Evolutionary conservation across 35 echinoderm and acorn worm species (phyloP).

Genomic region (Apostichopus japonicus): DNA sequence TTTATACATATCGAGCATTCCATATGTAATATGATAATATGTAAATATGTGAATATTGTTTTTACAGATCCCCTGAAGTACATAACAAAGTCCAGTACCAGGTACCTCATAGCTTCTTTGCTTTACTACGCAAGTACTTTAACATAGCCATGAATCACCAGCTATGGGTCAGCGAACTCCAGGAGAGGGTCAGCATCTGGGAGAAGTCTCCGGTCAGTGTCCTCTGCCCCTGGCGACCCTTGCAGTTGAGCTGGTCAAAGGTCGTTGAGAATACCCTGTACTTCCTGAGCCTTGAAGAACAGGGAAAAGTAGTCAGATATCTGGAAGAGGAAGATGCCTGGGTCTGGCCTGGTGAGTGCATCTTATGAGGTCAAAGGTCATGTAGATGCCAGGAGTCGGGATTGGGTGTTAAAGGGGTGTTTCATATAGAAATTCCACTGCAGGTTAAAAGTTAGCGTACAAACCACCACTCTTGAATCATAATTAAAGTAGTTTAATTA

Average conservation of each 20-base stretch:
- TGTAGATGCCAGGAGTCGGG: background rate
- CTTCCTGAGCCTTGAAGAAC: slow-evolving; percentile 74
- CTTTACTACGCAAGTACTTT: slow-evolving; percentile 77
- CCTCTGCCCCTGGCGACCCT: slow-evolving; percentile 74
- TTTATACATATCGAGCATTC: too few relatives aligned
- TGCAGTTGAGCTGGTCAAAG: slow-evolving; percentile 80
- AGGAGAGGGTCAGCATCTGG: slow-evolving; percentile 72
- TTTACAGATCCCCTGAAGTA: slow-evolving; percentile 49
- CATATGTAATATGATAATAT: too few relatives aligned
- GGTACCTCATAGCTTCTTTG: slow-evolving; percentile 86
- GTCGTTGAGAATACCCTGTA: slow-evolving; percentile 63
- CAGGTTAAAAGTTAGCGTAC: too few relatives aligned
- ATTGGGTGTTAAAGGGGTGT: too few relatives aligned
- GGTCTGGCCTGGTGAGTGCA: slow-evolving; percentile 45
- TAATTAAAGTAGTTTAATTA: too few relatives aligned
- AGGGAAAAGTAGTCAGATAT: slow-evolving; percentile 47
- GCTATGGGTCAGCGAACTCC: slow-evolving; percentile 66
- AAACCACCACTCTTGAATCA: too few relatives aligned
- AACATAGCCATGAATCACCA: slow-evolving; percentile 53
- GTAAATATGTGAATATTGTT: background rate
- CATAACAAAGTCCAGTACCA: slow-evolving; percentile 49
- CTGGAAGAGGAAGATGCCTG: slow-evolving; percentile 34
- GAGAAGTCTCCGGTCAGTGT: slow-evolving; percentile 81
- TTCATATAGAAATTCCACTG: too few relatives aligned
- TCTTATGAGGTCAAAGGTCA: background rate